These are phyloP conservation scores for Aptenodytes patagonicus DNA, from an alignment of 2,113 vertebrate species.

Conservation along the genomic window DNA sequence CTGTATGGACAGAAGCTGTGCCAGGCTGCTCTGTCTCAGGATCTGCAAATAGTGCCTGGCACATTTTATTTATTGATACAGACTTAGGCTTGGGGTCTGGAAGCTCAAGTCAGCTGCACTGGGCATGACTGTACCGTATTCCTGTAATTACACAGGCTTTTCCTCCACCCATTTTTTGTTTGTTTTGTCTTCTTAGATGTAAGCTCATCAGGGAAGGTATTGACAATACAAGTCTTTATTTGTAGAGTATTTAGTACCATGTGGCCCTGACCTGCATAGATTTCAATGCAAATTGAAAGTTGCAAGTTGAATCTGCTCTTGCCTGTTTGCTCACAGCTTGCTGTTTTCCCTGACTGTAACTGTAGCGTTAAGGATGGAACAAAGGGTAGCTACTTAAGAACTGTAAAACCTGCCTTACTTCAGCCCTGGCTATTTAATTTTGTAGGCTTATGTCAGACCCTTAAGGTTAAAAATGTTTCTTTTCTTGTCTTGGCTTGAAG, in stretches of 20 bases:
- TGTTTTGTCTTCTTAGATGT: background rate
- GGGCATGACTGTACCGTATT: background rate
- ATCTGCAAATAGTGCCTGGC: background rate
- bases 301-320: background rate
- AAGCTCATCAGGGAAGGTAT: background rate
- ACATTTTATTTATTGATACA: background rate
- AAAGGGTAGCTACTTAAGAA: background rate
- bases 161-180: background rate
- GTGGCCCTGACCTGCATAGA: background rate
- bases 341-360: background rate
- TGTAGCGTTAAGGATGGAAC: background rate
- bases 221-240: background rate
- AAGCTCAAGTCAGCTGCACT: background rate
- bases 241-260: background rate
- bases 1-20: background rate
- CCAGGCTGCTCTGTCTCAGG: background rate
- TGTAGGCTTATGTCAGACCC: constrained; percentile 19
- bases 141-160: background rate
- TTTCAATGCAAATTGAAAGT: background rate
- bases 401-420: constrained; percentile 25
- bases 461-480: constrained; percentile 36
- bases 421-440: constrained; percentile 19
- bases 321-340: background rate
- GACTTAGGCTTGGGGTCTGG: background rate
- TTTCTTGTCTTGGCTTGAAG: constrained; percentile 42